These are phyloP conservation scores for Drosophila ezoana DNA, from an alignment of 2,888 invertebrate genomes.

Conservation along the genomic window DNA sequence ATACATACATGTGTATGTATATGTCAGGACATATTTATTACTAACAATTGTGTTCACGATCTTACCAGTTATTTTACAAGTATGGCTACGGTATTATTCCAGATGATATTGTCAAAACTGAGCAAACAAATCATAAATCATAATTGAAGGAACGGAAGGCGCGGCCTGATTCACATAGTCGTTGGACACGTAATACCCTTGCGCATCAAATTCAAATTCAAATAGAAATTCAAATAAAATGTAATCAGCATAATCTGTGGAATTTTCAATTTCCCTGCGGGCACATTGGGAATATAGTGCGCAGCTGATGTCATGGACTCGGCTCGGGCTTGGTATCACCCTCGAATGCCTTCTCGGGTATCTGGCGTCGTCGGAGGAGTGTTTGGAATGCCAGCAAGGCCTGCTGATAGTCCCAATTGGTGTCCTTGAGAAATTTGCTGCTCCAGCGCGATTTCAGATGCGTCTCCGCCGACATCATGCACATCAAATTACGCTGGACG, in stretches of 20 bases:
- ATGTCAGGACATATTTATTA: constrained; percentile 2
- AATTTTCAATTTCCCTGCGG: constrained; percentile 62
- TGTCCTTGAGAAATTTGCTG: constrained; percentile 40
- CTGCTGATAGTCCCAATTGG: constrained; percentile 54
- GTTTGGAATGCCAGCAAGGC: constrained; percentile 42
- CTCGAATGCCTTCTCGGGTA: constrained; percentile 42
- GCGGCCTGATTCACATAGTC: neutral
- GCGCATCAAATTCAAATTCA: constrained; percentile 25
- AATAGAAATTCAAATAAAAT: constrained; percentile 55
- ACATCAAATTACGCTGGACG: constrained; percentile 18
- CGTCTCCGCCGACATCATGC: constrained; percentile 34
- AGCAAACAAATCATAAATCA: neutral
- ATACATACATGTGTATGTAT: neutral
- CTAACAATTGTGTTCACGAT: constrained; percentile 5
- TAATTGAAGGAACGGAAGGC: neutral
- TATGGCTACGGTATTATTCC: neutral
- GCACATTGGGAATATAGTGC: constrained; percentile 29
- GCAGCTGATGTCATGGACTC: constrained; percentile 22
- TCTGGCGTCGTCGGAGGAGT: constrained; percentile 12
- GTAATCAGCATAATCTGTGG: constrained; percentile 75
- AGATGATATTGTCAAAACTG: neutral
- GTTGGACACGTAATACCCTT: constrained; percentile 22
- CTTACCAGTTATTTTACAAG: constrained; percentile 3
- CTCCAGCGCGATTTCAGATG: constrained; percentile 34
- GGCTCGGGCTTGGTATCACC: constrained; percentile 1